These are phyloP conservation scores for Mycalesis mineus DNA, from an alignment of 2,888 invertebrate species.

Conservation along the genomic window DNA sequence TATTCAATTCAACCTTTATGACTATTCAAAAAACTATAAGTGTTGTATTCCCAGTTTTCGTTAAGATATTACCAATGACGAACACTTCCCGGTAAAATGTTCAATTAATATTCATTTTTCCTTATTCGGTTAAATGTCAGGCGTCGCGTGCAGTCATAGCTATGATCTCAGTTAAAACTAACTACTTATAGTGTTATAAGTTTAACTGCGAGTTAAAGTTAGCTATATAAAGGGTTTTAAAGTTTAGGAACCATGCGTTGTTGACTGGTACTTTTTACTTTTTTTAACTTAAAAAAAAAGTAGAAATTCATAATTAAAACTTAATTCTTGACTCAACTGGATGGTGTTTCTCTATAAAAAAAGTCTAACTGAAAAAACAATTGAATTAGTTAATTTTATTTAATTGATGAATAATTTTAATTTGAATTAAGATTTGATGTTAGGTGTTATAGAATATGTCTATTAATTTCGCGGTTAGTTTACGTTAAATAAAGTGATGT, in stretches of 20 bases:
- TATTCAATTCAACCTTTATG: not conserved
- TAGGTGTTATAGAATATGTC: not conserved
- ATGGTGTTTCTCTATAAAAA: too few species aligned
- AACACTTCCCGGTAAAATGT: slow-evolving; percentile 36
- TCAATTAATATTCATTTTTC: slow-evolving; percentile 31
- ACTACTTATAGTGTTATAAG: not conserved
- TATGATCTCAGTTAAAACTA: not conserved
- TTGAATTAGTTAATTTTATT: not conserved
- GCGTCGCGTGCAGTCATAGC: not conserved
- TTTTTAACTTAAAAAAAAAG: too few species aligned
- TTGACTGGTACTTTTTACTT: too few species aligned
- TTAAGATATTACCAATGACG: slow-evolving; percentile 26
- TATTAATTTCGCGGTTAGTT: not conserved
- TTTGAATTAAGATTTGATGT: too few species aligned
- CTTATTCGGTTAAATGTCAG: slow-evolving; percentile 24
- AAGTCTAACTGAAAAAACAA: too few species aligned
- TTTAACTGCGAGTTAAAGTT: not conserved
- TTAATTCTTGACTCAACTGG: too few species aligned
- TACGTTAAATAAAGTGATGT: slow-evolving; percentile 25
- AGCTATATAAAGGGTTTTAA: not conserved
- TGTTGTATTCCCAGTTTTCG: slow-evolving; percentile 20
- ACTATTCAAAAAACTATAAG: not conserved
- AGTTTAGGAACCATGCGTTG: too few species aligned
- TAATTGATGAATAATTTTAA: not conserved
- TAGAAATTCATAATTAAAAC: too few species aligned